Conservation (phyloP, 2,113 vertebrate species). For the Calyptomena viridis region DNA sequence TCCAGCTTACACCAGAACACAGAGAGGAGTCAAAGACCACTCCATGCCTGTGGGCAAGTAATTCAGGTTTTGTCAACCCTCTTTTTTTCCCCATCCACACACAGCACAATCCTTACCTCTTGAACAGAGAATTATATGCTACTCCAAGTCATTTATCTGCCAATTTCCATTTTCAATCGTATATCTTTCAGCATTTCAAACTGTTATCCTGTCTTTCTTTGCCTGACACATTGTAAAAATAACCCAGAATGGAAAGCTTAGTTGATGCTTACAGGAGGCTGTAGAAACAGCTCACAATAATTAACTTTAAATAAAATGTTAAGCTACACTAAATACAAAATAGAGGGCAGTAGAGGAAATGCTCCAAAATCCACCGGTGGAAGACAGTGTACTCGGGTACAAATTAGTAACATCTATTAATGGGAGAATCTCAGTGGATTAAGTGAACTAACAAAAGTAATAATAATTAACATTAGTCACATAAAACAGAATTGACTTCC, state of each 20-base stretch:
- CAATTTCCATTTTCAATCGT: neutral
- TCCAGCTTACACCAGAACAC: neutral
- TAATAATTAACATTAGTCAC: constrained; percentile 33
- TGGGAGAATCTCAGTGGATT: neutral
- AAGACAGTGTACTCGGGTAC: neutral
- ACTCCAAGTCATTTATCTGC: neutral
- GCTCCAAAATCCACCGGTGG: neutral
- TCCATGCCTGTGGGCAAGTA: neutral
- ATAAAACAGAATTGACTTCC: constrained; percentile 9
- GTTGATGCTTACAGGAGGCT: neutral
- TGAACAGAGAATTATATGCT: neutral
- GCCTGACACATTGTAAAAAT: constrained; percentile 17
- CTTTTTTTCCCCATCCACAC: neutral
- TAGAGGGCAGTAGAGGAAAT: neutral
- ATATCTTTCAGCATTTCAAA: neutral
- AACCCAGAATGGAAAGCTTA: neutral
- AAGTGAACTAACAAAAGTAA: neutral
- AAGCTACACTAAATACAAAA: neutral
- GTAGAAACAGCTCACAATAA: constrained; percentile 25
- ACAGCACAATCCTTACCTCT: neutral
- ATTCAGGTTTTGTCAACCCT: neutral
- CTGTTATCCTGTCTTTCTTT: constrained; percentile 4
- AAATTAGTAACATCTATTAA: neutral
- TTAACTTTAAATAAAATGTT: constrained; percentile 33
- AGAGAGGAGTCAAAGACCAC: neutral